Base-by-base conservation (phyloP, 2,797 vertebrate genomes). In the Odontamblyopus lacepedii region DNA sequence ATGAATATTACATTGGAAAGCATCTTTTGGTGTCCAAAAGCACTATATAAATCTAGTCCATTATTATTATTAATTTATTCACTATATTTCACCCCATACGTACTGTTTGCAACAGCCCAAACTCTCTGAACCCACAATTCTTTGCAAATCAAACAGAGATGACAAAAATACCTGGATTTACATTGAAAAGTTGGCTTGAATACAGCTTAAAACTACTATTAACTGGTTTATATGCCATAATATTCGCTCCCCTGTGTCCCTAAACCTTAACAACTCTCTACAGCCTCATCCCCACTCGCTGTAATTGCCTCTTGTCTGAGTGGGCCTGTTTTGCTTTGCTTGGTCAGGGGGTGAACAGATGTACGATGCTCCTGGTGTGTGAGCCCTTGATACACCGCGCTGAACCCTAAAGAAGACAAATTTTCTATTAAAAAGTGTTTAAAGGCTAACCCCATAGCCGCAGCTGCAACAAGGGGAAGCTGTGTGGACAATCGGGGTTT, bases 241-340 rank as follows among this genome's bases (percentile, higher is more conserved):
- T 63, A n/a, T 63, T 63, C 35, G 0, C 35, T 63, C 41, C 44
- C 26, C 13, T 66, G 63, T 12, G 26, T 66, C 26, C 18, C 4
- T 51, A 66, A 51, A 26, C 44, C 44, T 50, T 66, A 66, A 50
- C 51, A 66, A 66, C 63, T 50, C 6, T 48, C 63, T 13, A 4
- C 44, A 66, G 23, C 13, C 26, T 66, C 63, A 9, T 66, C 44
- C 44, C 26, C 44, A 5, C 23, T 29, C 26, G 15, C 23, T 51
- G 63, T 66, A 50, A 66, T 66, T 66, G 44, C 63, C 63, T 50
- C 63, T 51, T 50, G 63, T 66, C 41, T 27, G 51, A 66, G 51
- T 29, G 29, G 7, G 63, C 44, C 44, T 66, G 23, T 61, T 30
- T 60, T 66, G 35, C 50, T 50, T 66, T 50, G 26, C 44, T 51